Conservation (phyloP, 2,797 vertebrate species). For the Nothura maculosa region DNA sequence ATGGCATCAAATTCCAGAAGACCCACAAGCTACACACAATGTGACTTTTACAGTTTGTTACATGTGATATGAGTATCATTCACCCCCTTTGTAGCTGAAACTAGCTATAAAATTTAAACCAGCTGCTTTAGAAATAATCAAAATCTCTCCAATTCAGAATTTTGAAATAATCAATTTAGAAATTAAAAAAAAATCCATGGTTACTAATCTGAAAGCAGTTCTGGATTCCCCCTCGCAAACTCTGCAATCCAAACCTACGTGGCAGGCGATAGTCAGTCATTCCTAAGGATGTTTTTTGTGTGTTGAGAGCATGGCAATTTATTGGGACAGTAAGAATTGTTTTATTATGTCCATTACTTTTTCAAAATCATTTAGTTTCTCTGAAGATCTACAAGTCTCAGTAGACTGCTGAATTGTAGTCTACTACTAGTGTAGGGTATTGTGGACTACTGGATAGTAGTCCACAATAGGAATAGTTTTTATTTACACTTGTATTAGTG, state of each 20-base stretch:
- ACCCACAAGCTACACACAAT: not conserved
- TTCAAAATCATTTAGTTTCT: slow-evolving; percentile 53
- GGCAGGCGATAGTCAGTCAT: not conserved
- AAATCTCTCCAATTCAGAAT: not conserved
- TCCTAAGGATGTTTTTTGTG: not conserved
- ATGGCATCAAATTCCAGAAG: not conserved
- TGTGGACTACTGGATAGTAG: not conserved
- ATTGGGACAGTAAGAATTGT: not conserved
- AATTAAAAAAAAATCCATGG: not conserved
- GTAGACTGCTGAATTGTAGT: not conserved
- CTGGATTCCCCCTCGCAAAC: not conserved
- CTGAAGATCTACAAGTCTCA: not conserved
- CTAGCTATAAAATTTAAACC: not conserved
- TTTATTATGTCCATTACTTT: slow-evolving; percentile 12
- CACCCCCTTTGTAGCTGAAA: not conserved
- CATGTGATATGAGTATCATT: not conserved
- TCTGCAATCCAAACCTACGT: not conserved
- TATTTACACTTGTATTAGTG: slow-evolving; percentile 43
- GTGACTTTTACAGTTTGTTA: not conserved
- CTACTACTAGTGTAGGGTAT: no score
- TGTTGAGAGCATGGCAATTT: not conserved
- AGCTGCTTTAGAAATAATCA: not conserved
- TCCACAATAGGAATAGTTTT: slow-evolving; percentile 34
- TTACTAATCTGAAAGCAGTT: not conserved
- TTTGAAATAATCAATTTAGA: not conserved